These are phyloP conservation scores for Chaitophorus viminalis DNA, from an alignment of 2,888 invertebrate species.

Conservation along the genomic window DNA sequence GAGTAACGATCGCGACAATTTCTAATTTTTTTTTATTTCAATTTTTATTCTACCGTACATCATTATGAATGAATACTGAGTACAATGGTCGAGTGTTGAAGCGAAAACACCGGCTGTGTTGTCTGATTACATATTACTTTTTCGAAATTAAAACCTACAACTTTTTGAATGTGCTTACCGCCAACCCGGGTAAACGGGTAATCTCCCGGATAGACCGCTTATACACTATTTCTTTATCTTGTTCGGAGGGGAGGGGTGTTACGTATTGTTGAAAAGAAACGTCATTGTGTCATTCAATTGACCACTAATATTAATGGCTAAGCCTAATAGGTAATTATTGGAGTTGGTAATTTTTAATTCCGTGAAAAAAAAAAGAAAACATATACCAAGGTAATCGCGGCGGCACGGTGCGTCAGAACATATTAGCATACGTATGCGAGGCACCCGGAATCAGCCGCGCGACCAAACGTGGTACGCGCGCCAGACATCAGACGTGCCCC, in stretches of 20 bases:
- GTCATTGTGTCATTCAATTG: no score
- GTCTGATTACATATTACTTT: not conserved
- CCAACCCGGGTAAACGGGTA: no score
- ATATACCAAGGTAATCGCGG: not conserved
- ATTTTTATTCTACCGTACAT: not conserved
- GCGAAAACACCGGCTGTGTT: not conserved
- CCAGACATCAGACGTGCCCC: conserved; percentile 62
- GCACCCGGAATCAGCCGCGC: not conserved
- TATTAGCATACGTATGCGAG: conserved; percentile 21
- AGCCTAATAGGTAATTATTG: no score
- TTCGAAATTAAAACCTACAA: not conserved
- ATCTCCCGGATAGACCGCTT: no score
- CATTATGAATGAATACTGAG: not conserved
- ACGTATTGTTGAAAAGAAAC: no score
- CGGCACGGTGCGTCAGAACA: not conserved
- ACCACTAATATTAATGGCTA: not conserved
- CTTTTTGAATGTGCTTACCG: not conserved
- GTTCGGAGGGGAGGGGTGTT: no score
- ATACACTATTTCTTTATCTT: no score
- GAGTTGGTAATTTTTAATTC: no score
- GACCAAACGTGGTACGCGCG: conserved; percentile 53
- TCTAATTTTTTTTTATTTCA: not conserved
- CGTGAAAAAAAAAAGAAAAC: not conserved
- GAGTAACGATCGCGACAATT: not conserved
- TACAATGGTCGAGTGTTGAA: not conserved